Conservation (phyloP, 2,113 vertebrate genomes). For the Heterochromis multidens region DNA sequence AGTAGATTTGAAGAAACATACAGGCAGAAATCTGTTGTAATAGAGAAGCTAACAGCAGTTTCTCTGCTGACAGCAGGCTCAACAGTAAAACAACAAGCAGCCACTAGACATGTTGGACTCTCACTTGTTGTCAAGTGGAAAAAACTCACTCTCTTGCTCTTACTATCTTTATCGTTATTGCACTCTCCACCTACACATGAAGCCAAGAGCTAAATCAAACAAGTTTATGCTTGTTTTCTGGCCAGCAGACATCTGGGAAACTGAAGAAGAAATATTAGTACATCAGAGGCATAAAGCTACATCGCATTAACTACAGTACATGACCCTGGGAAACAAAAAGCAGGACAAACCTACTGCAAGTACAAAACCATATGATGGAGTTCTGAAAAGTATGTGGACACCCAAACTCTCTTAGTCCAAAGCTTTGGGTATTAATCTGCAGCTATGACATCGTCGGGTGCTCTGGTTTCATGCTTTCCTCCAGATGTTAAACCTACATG, state of each 20-base stretch:
- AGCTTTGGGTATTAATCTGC: neutral
- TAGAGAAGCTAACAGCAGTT: neutral
- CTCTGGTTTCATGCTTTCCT: no score
- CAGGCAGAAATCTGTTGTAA: conserved; percentile 2
- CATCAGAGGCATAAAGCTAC: neutral
- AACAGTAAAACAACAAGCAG: conserved; percentile 34
- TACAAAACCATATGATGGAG: neutral
- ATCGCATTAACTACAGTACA: neutral
- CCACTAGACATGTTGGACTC: conserved; percentile 53
- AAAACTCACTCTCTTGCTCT: conserved; percentile 51
- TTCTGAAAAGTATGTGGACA: neutral
- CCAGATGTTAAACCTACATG: no score
- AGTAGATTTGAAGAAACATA: neutral
- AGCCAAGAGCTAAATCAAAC: conserved; percentile 48
- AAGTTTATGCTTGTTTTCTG: conserved; percentile 43
- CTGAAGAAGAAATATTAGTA: neutral
- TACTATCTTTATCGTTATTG: conserved; percentile 69
- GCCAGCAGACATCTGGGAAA: conserved; percentile 1
- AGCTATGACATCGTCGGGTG: neutral
- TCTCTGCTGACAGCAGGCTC: neutral
- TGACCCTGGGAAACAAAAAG: neutral
- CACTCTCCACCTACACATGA: conserved; percentile 64
- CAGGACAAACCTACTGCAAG: neutral
- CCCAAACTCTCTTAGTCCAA: neutral
- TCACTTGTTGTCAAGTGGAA: conserved; percentile 50